A percentile compares a stretch with the other conserved stretches of the same genome.
Conservation (phyloP, 2,113 vertebrate species). For the Rhinopithecus roxellana region DNA sequence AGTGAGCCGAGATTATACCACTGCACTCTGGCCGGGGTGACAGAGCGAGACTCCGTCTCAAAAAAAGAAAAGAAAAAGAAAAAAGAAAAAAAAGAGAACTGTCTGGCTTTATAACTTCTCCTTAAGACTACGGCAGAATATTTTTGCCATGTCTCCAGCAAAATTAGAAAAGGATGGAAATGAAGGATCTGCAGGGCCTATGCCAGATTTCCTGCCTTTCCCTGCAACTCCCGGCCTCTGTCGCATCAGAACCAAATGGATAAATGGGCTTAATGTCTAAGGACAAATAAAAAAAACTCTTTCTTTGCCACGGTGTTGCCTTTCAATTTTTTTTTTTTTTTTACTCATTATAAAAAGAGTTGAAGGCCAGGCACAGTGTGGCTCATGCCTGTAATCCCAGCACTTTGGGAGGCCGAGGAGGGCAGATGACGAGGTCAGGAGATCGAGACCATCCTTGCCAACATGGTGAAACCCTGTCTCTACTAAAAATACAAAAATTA, state of each 20-base stretch:
- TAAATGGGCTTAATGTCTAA: neutral
- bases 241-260: neutral
- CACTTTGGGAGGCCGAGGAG: no score
- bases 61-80: no score
- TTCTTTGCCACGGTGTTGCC: neutral
- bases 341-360: neutral
- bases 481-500: no score
- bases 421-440: no score
- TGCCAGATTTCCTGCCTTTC: neutral
- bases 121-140: neutral
- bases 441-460: no score
- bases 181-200: neutral
- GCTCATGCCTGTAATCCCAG: no score
- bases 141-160: neutral
- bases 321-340: neutral
- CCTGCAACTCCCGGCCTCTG: neutral
- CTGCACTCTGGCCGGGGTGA: fast-evolving
- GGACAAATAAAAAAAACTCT: neutral
- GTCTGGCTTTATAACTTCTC: neutral
- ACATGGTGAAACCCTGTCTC: no score
- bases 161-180: neutral
- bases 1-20: no score
- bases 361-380: no score
- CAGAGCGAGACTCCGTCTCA: no score
- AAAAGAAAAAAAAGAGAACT: neutral